These are phyloP conservation scores for Caloenas nicobarica DNA, from an alignment of 2,113 vertebrate species.

Conservation along the genomic window DNA sequence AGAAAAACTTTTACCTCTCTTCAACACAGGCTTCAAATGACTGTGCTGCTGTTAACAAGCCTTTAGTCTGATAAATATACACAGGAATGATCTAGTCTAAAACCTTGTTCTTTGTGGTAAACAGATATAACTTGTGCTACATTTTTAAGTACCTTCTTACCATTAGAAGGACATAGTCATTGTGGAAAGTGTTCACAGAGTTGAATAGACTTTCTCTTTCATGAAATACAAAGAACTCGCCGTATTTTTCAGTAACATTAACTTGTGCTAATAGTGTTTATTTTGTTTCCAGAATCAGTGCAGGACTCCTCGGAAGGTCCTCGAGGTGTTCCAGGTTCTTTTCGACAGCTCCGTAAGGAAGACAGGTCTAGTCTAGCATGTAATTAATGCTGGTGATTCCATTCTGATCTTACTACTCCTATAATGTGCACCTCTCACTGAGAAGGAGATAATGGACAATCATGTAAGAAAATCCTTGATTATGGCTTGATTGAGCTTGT, in stretches of 20 bases:
- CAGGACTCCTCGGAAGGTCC: not conserved
- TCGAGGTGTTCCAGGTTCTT: conserved; percentile 15
- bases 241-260: not conserved
- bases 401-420: conserved; percentile 69
- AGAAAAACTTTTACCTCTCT: not conserved
- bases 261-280: not conserved
- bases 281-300: conserved; percentile 6
- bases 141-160: conserved; percentile 8
- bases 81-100: not conserved
- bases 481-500: conserved; percentile 76
- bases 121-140: not conserved
- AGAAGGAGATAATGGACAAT: conserved; percentile 78
- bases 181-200: not conserved
- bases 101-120: not conserved
- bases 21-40: not conserved
- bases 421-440: conserved; percentile 64
- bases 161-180: not conserved
- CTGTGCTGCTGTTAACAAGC: not conserved
- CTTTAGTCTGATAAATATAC: not conserved
- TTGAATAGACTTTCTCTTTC: not conserved
- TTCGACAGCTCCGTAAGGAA: conserved; percentile 36
- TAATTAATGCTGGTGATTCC: conserved; percentile 68
- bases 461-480: conserved; percentile 75
- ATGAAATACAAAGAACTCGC: not conserved
- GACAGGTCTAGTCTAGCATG: conserved; percentile 54